These are phyloP conservation scores for Scolopax bukidnonensis DNA, from an alignment of 2,797 vertebrate genomes.

Conservation along the genomic window DNA sequence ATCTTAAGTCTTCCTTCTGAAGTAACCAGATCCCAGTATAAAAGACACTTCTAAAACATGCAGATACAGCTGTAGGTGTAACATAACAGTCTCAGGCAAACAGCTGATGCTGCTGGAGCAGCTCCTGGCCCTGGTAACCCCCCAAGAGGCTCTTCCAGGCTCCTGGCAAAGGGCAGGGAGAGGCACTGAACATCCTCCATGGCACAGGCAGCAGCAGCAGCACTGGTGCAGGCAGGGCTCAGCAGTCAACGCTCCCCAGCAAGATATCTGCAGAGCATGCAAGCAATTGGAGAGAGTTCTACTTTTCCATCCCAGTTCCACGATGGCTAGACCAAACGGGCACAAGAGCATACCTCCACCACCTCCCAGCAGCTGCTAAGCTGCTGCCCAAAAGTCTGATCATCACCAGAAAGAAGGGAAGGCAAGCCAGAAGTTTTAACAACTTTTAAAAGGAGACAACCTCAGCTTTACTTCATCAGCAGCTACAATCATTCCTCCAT, in stretches of 20 bases:
- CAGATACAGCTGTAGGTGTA: rapidly evolving
- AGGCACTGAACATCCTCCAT: rapidly evolving
- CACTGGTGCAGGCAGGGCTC: no score
- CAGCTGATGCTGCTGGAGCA: rapidly evolving
- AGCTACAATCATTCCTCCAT: neutral
- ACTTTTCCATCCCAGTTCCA: neutral
- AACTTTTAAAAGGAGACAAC: neutral
- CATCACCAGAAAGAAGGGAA: neutral
- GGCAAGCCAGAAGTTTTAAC: neutral
- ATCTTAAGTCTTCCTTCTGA: neutral
- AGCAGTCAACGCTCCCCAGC: rapidly evolving
- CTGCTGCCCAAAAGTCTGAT: neutral
- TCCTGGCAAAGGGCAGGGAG: neutral
- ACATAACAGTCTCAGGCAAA: rapidly evolving
- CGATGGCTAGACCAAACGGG: rapidly evolving
- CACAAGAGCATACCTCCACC: rapidly evolving
- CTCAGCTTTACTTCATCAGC: rapidly evolving
- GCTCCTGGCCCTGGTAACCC: rapidly evolving
- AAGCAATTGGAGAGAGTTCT: no score
- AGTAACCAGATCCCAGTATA: rapidly evolving
- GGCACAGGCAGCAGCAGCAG: neutral
- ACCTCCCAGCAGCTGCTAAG: neutral
- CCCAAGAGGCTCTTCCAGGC: rapidly evolving
- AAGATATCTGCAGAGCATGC: rapidly evolving
- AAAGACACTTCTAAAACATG: neutral